phyloP scores from a whole-genome alignment of 2,888 invertebrate genomes.

The Athripsodes cinereus region DNA sequence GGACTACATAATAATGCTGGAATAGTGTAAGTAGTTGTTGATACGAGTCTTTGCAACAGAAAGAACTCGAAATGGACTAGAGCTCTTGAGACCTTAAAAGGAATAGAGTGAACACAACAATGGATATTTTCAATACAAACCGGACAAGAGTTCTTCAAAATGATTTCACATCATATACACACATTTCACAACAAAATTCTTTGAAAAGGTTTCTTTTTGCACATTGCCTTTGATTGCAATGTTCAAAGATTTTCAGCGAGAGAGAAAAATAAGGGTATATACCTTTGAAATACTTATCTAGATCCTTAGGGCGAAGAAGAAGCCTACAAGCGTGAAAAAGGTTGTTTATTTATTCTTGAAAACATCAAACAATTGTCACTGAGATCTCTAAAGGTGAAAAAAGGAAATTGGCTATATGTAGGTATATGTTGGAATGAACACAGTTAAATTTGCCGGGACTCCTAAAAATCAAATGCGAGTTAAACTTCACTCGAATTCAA shows the following conservation, averaged over 20 bases:
- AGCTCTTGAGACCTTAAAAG: not conserved
- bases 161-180: not conserved
- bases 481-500: too few relatives aligned
- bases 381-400: not conserved
- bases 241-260: not conserved
- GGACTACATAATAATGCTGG: too few relatives aligned
- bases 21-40: not conserved
- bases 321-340: constrained; percentile 2
- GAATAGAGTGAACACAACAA: not conserved
- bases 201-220: not conserved
- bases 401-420: too few relatives aligned
- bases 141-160: constrained; percentile 1
- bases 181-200: not conserved
- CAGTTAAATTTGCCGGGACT: too few relatives aligned
- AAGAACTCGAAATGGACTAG: not conserved
- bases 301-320: not conserved
- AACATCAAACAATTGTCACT: not conserved
- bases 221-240: constrained; percentile 1
- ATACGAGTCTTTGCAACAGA: not conserved
- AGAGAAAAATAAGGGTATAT: not conserved
- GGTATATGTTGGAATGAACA: too few relatives aligned
- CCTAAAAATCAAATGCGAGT: too few relatives aligned
- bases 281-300: not conserved
- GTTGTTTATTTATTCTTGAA: not conserved
- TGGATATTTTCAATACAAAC: not conserved